phyloP scores from a whole-genome alignment of 2,113 vertebrate genomes.

The Falco punctatus region DNA sequence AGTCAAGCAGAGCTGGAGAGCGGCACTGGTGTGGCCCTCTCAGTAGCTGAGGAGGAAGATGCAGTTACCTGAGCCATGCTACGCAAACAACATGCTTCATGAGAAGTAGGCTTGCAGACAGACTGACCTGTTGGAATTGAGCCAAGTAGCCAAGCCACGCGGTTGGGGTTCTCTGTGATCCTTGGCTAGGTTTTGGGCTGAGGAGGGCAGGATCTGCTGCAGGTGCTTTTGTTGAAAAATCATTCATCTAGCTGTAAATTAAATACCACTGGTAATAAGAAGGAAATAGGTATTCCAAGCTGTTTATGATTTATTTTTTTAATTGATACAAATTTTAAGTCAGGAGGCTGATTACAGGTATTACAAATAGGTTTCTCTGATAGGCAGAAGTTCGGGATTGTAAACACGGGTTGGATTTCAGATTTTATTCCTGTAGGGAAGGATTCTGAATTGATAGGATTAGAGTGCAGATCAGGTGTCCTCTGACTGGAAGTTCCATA shows the following conservation, averaged over 20 bases:
- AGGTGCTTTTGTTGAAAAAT: background rate
- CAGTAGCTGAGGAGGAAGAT: background rate
- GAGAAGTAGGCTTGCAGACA: accelerated
- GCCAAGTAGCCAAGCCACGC: background rate
- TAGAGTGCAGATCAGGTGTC: background rate
- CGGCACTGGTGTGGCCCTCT: background rate
- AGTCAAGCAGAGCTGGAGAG: accelerated
- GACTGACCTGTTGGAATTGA: accelerated
- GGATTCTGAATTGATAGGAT: background rate
- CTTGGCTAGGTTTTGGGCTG: background rate
- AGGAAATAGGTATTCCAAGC: background rate
- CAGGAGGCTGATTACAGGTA: background rate
- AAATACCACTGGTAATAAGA: background rate
- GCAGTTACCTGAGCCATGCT: background rate
- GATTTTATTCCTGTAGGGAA: background rate
- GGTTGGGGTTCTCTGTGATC: background rate
- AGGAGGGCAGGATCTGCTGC: background rate
- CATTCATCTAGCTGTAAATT: background rate
- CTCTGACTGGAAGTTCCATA: background rate
- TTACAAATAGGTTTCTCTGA: background rate
- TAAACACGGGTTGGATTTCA: background rate
- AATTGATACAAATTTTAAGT: background rate
- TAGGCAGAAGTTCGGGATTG: background rate
- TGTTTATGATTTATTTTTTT: background rate
- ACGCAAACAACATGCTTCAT: accelerated